Percentiles rank a stretch among this genome's conserved stretches.
phyloP scores from a whole-genome alignment of 2,797 vertebrate species.

The Orientallactaga sibirica region DNA sequence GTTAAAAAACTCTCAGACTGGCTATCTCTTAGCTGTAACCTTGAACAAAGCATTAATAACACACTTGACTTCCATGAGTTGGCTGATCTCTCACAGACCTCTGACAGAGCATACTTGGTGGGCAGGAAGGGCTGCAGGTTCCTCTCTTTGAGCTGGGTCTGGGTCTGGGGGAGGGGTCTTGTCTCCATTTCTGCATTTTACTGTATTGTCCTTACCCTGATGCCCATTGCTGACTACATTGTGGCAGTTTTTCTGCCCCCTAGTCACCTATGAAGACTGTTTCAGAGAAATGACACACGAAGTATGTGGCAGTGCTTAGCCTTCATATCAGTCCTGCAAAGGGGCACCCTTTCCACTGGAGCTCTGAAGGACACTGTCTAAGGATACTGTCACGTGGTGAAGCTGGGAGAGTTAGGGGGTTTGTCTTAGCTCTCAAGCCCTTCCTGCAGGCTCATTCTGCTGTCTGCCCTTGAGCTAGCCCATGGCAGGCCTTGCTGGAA shows the following conservation, averaged over 20 bases:
- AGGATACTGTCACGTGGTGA: not conserved
- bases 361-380: not conserved
- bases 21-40: not conserved
- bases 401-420: no score
- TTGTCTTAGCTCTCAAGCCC: not conserved
- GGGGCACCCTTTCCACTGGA: not conserved
- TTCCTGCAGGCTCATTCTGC: not conserved
- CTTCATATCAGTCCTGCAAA: not conserved
- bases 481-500: not conserved
- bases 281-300: not conserved
- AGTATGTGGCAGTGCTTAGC: fast-evolving
- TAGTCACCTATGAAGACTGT: not conserved
- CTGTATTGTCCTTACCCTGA: not conserved
- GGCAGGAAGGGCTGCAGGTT: fast-evolving
- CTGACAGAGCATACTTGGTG: no score
- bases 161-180: not conserved
- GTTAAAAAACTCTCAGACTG: not conserved
- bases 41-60: not conserved
- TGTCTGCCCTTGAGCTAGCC: not conserved
- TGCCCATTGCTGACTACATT: not conserved
- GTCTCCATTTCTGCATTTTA: not conserved
- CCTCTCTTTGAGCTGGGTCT: fast-evolving
- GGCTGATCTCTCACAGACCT: not conserved
- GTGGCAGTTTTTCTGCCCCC: not conserved
- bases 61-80: not conserved